phyloP scores from a whole-genome alignment of 2,888 invertebrate species.

The Sarcophaga caerulescens region DNA sequence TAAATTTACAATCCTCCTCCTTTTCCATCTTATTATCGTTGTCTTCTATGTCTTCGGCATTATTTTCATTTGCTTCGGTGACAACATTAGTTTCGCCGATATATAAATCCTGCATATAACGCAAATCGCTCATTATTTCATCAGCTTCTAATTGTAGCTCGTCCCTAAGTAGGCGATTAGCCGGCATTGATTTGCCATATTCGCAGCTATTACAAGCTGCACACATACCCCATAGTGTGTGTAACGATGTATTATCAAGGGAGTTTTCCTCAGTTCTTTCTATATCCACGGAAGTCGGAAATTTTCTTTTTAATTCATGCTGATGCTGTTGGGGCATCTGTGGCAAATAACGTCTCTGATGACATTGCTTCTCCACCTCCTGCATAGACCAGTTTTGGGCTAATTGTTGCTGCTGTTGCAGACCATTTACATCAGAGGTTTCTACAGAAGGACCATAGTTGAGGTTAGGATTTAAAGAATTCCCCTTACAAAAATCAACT shows the following conservation, averaged over 20 bases:
- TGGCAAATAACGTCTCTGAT: conserved; percentile 57
- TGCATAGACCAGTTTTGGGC: conserved; percentile 74
- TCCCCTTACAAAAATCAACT: conserved; percentile 61
- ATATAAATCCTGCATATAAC: conserved; percentile 77
- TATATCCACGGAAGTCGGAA: conserved; percentile 22
- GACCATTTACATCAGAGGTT: not conserved
- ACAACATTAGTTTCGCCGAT: conserved; percentile 72
- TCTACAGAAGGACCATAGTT: not conserved
- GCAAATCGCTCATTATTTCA: conserved; percentile 78
- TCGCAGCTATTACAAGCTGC: conserved; percentile 73
- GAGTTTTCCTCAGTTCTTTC: conserved; percentile 58
- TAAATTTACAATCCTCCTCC: conserved; percentile 27
- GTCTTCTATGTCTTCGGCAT: conserved; percentile 51
- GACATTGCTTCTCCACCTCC: conserved; percentile 74
- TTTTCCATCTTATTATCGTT: conserved; percentile 53
- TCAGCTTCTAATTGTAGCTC: conserved; percentile 77
- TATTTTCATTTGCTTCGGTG: conserved; percentile 53
- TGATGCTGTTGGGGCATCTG: conserved; percentile 15
- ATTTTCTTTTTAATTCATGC: conserved; percentile 25
- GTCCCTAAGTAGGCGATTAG: conserved; percentile 75
- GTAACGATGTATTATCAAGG: conserved; percentile 58
- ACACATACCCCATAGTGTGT: conserved; percentile 78
- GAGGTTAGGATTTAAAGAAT: not conserved
- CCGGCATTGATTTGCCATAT: conserved; percentile 75
- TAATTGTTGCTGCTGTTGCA: conserved; percentile 33